Base-by-base conservation (phyloP, 2,888 invertebrate genomes). In the Pandemis heparana region DNA sequence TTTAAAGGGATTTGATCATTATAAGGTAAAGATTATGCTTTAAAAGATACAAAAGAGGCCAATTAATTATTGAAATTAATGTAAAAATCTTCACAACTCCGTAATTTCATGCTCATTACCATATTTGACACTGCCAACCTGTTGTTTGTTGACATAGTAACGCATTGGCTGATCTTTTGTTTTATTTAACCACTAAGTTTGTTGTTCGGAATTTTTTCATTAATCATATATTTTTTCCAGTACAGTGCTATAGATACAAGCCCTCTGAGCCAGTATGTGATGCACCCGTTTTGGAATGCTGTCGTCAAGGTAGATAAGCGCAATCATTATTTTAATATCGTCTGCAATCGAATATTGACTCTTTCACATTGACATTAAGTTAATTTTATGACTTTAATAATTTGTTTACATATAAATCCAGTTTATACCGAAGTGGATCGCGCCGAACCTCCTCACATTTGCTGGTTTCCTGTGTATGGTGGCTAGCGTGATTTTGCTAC, bases 261-360 rank as follows among this genome's bases (percentile, higher is more conserved):
- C 83, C 99, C 99, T 0, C 95, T 99, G 67, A 98, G 99, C 87
- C 97, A 98, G 77, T 99, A 99, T 96, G 96, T 99, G 76, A 99
- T 99, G 97, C 99, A 99, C 91, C 99, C 99, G 43, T 98, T 98
- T 90, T 99, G 99, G 99, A 98, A 99, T 89, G 96, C 96, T 94
- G 95, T 97, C 70, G 99, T 99, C 12, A 96, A 98, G 96, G 99
- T 99, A 95, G 93, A 87, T 77, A 74, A 61, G 81, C 79, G 66
- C 43, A 59, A 39, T 59, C 53, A 75, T 16, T 73, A 63, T 41
- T 3, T 32, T 32, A n/a, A 12, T 43, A 43, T 12, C 43, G 12
- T 61, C 43, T 9, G 61, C 18, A 41, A 61, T 12, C 32, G 41
- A 23, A 60, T 62, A 70, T 38, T 65, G 46, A 51, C 59, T 68